These are phyloP conservation scores for Electrona antarctica DNA, from an alignment of 2,113 vertebrate genomes.

Conservation along the genomic window DNA sequence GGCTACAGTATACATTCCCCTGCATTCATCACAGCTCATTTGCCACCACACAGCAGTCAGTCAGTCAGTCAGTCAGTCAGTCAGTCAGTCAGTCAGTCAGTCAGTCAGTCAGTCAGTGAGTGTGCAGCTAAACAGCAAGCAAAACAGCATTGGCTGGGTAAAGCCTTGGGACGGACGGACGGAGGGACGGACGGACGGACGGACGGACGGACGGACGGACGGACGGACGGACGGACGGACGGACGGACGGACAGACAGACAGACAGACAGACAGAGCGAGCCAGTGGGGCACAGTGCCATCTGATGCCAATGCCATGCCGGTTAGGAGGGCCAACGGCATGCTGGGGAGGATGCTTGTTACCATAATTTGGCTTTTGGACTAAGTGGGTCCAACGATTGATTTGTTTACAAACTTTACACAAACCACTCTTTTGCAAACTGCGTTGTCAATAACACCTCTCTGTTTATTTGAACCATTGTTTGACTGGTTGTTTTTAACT, in stretches of 20 bases:
- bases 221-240: too few relatives aligned
- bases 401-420: too few relatives aligned
- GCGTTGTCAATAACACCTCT: too few relatives aligned
- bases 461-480: too few relatives aligned
- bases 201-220: too few relatives aligned
- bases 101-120: background rate
- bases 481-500: too few relatives aligned
- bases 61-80: background rate
- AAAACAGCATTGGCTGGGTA: background rate
- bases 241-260: too few relatives aligned
- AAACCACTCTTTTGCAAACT: too few relatives aligned
- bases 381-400: too few relatives aligned
- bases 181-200: background rate
- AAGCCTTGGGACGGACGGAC: constrained; percentile 12
- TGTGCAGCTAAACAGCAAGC: constrained; percentile 35
- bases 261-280: constrained; percentile 9
- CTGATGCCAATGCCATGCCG: background rate
- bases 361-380: background rate
- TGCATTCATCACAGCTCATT: constrained; percentile 17
- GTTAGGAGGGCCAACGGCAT: background rate
- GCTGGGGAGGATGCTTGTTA: background rate
- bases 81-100: too few relatives aligned
- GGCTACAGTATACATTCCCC: constrained; percentile 9
- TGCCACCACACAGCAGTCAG: constrained; percentile 2
- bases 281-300: background rate